Base-by-base conservation (phyloP, 1,140 invertebrate species). In the Brachystomella parvula region DNA sequence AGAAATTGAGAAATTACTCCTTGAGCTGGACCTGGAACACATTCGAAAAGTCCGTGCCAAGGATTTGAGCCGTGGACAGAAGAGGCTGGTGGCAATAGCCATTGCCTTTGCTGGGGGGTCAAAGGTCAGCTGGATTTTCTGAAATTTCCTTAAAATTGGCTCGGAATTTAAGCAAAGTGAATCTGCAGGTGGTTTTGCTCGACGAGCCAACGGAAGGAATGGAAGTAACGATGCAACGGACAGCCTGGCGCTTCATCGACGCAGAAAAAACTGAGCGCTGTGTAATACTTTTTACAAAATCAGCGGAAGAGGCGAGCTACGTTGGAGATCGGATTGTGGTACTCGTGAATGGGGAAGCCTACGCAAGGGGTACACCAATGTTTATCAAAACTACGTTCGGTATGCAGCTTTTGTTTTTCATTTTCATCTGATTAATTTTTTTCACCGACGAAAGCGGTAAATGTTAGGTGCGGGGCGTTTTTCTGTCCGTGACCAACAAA, bases 311-410 rank as follows among this genome's bases (percentile, higher is more conserved):
- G 28, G 58, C 32, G 15, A 26, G 28, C 28, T 60, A 21, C 58
- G 12, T 60, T 19, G 28, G 15, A 9, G 58, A 60, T 24, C 58
- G 58, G 3, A 19, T 60, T 3, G 58, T 28, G 12, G 28, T 60
- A 12, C 58, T 60, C 29, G 24, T 60, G 9, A 33, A 19, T 9
- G 58, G 58, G 3, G 58, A 60, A 60, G 28, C 31, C 24, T 12
- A 26, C 17, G 15, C 9, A 9, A 3, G 58, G 28, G 58, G 58
- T 12, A 26, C 28, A 9, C 15, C 28, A 12, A 30, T 9, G 3
- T 60, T 60, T 24, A 60, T 60, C 6, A 60, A 60, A 26, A 29
- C 58, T 9, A 60, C 6, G 28, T 60, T 26, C 24, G 58, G 58
- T 33, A 60, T 12, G 53, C 6, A 47, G n/a, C n/a, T n/a, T n/a